Evolutionary conservation across 2,888 invertebrate species (phyloP), one percentile per base, ranked within the genome.

Genomic region (Lithophane ornitopus): DNA sequence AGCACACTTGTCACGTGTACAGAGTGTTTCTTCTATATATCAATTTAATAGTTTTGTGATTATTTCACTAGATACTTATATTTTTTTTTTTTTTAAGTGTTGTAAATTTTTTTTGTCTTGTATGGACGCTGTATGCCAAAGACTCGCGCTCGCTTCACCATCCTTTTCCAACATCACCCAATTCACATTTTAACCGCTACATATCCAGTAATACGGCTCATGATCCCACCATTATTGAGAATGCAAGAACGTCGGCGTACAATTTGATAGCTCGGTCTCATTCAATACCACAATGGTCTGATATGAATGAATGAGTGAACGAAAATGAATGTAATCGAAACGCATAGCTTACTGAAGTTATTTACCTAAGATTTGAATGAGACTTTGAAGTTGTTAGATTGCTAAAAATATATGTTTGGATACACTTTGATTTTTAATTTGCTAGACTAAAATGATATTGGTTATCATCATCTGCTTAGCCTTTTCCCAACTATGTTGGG

Each of bases 221-320:
- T 94, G 94, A 95, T 94, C 95, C 92, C 85, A 86, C 85, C 87
- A 93, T 95, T 95, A 95, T 94, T 94, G 93, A 91, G 91, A 93
- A 91, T 92, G 94, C 92, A 91, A 90, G 92, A 92, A 66, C 90
- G 92, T 68, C 65, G 74, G 77, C 89, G 87, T 87, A 91, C 90
- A 89, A 87, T 88, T 85, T 88, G 88, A 89, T 88, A 84, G 85
- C 85, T 70, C 16, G 61, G 76, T 65, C 70, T 73, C 79, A 86
- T 87, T 85, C 80, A 79, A 61, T 39, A 52, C 34, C 76, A 86
- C 87, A 85, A 88, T 84, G 67, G 39, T 26, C 61, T 28, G 83
- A 74, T 79, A 85, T 78, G 83, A 83, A 81, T 81, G 82, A 81
- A 65, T 28, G 81, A 78, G 0, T 44, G 76, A 77, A 84, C 52